phyloP scores from a whole-genome alignment of 2,797 vertebrate genomes.

The Rhabdomys pumilio region DNA sequence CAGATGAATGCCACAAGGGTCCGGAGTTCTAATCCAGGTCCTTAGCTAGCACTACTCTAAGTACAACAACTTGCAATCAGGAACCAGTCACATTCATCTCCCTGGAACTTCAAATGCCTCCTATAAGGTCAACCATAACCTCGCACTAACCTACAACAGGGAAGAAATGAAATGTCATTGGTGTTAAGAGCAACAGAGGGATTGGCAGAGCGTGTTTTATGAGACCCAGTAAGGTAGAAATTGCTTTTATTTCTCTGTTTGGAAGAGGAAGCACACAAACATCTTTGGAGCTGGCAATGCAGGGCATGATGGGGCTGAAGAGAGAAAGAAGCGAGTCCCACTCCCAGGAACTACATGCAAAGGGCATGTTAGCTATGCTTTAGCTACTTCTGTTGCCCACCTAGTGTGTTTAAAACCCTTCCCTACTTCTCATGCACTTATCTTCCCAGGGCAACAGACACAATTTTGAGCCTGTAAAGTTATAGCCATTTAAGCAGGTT shows the following conservation, averaged over 20 bases:
- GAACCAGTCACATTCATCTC: background rate
- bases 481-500: conserved; percentile 65
- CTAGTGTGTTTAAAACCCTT: conserved; percentile 14
- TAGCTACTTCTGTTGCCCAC: background rate
- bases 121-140: conserved; percentile 23
- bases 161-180: conserved; percentile 18
- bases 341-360: background rate
- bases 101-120: background rate
- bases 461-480: conserved; percentile 57
- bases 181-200: background rate
- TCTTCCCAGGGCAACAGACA: conserved; percentile 53
- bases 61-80: background rate
- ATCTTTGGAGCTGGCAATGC: background rate
- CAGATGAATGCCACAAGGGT: conserved; percentile 62
- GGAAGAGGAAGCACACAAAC: background rate
- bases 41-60: background rate
- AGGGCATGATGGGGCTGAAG: no score
- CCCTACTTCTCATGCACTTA: conserved; percentile 21
- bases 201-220: background rate
- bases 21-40: conserved; percentile 68
- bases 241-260: background rate
- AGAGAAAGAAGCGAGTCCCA: background rate
- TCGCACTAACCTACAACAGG: background rate
- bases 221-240: background rate
- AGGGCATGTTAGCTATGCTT: background rate